Evolutionary conservation across 2,888 invertebrate genomes (phyloP).

Genomic region (Ecliptopera silaceata): DNA sequence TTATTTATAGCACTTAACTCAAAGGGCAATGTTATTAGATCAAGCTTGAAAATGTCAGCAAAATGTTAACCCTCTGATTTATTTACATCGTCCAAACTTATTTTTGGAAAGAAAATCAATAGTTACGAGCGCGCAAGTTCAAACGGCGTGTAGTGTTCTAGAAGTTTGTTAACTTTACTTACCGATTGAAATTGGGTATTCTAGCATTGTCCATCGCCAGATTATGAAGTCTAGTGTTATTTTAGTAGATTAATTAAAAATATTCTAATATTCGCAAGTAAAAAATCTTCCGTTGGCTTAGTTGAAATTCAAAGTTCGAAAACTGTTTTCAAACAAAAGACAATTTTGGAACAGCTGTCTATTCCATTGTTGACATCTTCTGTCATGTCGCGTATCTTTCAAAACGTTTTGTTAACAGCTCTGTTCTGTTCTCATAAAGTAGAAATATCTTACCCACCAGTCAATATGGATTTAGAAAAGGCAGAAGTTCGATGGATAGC

Average conservation of each 20-base stretch:
- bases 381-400: background rate
- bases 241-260: background rate
- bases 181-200: slow-evolving; percentile 55
- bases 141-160: slow-evolving; percentile 49
- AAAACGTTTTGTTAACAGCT: background rate
- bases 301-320: too few species aligned
- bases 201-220: slow-evolving; percentile 52
- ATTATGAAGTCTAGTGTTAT: background rate
- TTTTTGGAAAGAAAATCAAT: slow-evolving; percentile 80
- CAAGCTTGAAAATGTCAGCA: slow-evolving; percentile 43
- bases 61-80: slow-evolving; percentile 70
- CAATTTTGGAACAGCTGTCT: slow-evolving; percentile 42
- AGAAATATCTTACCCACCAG: too few species aligned
- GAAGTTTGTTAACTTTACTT: slow-evolving; percentile 36
- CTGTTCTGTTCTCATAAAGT: too few species aligned
- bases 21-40: slow-evolving; percentile 31
- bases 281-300: slow-evolving; percentile 44
- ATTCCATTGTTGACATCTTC: slow-evolving; percentile 6
- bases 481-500: too few species aligned
- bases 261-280: background rate
- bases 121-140: slow-evolving; percentile 78
- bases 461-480: too few species aligned
- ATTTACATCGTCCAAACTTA: slow-evolving; percentile 79
- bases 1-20: slow-evolving; percentile 30
- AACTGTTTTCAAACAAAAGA: slow-evolving; percentile 31